Percentiles rank a stretch among this genome's conserved stretches.
phyloP scores from a whole-genome alignment of 2,113 vertebrate species.

The Nothoprocta perdicaria region DNA sequence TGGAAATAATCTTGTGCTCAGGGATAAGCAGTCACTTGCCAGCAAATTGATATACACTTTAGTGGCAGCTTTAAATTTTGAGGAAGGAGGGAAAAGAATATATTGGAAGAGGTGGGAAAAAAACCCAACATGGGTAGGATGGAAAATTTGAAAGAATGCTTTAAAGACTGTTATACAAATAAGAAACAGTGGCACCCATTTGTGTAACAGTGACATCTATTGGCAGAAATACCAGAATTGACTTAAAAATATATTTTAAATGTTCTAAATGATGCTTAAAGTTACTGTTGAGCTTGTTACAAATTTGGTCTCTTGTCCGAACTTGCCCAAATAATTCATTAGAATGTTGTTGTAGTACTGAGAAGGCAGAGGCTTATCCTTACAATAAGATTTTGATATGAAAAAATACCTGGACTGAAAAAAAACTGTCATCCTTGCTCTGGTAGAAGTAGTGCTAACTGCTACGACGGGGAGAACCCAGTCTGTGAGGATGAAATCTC shows the following conservation, averaged over 20 bases:
- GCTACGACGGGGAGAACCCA: background rate
- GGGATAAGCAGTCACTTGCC: background rate
- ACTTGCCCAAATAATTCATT: background rate
- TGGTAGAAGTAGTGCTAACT: background rate
- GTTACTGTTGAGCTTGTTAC: background rate
- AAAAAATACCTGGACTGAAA: background rate
- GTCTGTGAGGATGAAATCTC: background rate
- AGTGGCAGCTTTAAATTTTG: background rate
- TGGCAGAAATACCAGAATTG: conserved; percentile 25
- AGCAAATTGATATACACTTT: background rate
- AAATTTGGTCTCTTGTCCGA: background rate
- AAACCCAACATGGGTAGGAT: background rate
- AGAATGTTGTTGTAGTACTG: background rate
- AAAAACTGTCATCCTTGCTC: background rate
- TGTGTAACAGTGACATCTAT: conserved; percentile 71
- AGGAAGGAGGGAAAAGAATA: background rate
- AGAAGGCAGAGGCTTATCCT: background rate
- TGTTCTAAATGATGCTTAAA: background rate
- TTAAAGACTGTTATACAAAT: background rate
- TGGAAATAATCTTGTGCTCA: background rate
- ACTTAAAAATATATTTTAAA: background rate
- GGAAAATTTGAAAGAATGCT: background rate
- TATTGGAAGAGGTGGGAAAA: background rate
- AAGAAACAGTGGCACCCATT: background rate
- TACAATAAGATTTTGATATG: background rate